A percentile compares a stretch with the other conserved stretches of the same genome.
These are phyloP conservation scores for Lophius americanus DNA, from an alignment of 2,797 vertebrate species.

Conservation along the genomic window DNA sequence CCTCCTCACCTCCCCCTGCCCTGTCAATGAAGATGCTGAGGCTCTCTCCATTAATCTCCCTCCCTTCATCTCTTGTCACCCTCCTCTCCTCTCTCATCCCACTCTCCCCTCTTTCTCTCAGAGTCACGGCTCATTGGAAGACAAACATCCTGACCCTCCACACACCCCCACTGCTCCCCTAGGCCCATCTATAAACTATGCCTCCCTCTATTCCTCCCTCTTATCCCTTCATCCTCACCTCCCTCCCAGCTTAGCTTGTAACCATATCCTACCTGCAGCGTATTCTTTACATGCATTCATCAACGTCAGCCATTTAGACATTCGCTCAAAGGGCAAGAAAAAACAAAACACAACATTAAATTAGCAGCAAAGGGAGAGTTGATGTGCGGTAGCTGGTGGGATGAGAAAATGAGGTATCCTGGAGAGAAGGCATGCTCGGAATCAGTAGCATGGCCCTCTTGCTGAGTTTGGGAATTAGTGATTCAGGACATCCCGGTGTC, in stretches of 20 bases:
- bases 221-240: slow-evolving; percentile 56
- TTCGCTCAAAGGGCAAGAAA: slow-evolving; percentile 68
- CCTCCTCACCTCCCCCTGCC: slow-evolving; percentile 7
- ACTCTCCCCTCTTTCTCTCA: slow-evolving; percentile 78
- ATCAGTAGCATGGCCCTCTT: slow-evolving; percentile 66
- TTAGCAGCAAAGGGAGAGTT: slow-evolving; percentile 52
- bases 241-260: slow-evolving; percentile 78
- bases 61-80: slow-evolving; percentile 65
- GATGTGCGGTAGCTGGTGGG: slow-evolving; percentile 34
- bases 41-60: slow-evolving; percentile 47
- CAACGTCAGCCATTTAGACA: slow-evolving; percentile 83
- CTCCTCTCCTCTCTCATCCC: slow-evolving; percentile 68
- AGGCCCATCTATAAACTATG: slow-evolving; percentile 70
- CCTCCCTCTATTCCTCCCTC: slow-evolving; percentile 66
- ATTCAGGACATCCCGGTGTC: slow-evolving; percentile 45
- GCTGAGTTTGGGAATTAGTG: slow-evolving; percentile 59
- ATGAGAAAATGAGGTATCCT: slow-evolving; percentile 66
- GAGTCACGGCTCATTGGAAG: slow-evolving; percentile 81
- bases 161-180: slow-evolving; percentile 49
- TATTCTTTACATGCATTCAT: slow-evolving; percentile 89
- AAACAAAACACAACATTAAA: slow-evolving; percentile 72
- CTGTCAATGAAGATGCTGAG: slow-evolving; percentile 54
- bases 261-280: slow-evolving; percentile 88
- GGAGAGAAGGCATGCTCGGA: slow-evolving; percentile 72
- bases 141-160: slow-evolving; percentile 80